Evolutionary conservation across 1,140 invertebrate species (phyloP), one percentile per base, ranked within the genome.

Genomic region (Grapholita molesta): DNA sequence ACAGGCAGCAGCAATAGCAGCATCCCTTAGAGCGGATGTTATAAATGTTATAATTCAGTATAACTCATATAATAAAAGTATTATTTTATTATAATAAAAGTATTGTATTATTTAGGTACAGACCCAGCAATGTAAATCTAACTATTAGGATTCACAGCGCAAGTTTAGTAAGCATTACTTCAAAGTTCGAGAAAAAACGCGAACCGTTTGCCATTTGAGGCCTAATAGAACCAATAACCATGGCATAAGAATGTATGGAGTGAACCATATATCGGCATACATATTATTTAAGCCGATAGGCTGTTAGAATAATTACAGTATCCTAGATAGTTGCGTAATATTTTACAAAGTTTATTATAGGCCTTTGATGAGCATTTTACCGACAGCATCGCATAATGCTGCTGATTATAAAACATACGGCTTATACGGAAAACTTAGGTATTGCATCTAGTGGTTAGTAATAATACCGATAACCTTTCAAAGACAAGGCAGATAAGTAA

Each of bases 151-250:
- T 12, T 28, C 24, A 28, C 53, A n/a, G 11, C n/a, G n/a, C n/a
- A 25, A 9, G 7, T 25, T 5, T 12, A 25, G 7, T n/a, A n/a
- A n/a, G 11, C 7, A 25, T 35, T 38, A n/a, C 24, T 57, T 25
- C 4, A 57, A 57, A n/a, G 24, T 38, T 35, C 64, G 30, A 23
- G 4, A 35, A 35, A 65, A 65, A 23, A 65, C 38, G 32, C 1
- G 9, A 65, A 65, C 64, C 6, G 21, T 3, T 65, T 38, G 24
- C 64, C 64, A 35, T 65, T 65, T 38, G 28, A 35, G 64, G 64
- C 6, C 25, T 38, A 35, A 65, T 65, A 35, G 64, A 23, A 65
- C 21, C 64, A 33, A 65, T 65, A 25, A 65, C 30, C 30, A 21
- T n/a, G 11, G 25, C 25, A 28, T 65, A 33, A 18, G 32, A 33